A percentile compares a stretch with the other conserved stretches of the same genome.
Evolutionary conservation across 2,113 vertebrate species (phyloP).

Genomic region (Columbina picui): DNA sequence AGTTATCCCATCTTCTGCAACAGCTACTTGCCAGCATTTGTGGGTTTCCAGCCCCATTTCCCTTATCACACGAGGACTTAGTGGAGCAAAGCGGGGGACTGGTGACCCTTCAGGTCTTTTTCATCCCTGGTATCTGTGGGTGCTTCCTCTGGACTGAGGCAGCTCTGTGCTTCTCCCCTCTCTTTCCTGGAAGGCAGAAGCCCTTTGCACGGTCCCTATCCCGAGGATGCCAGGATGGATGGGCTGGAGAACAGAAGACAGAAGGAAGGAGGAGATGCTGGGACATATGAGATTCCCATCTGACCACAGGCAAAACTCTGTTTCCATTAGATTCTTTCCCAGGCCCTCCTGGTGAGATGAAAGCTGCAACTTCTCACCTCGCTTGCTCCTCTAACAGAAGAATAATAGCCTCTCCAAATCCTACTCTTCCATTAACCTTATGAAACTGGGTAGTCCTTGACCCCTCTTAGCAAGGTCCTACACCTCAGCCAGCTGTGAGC

Average conservation of each 20-base stretch:
- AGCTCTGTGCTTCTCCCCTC: neutral
- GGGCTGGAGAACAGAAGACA: neutral
- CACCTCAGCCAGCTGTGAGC: neutral
- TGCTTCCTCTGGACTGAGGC: neutral
- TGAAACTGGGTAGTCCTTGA: neutral
- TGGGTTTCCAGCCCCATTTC: neutral
- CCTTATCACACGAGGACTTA: neutral
- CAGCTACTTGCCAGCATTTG: neutral
- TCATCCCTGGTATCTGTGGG: neutral
- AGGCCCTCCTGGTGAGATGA: neutral
- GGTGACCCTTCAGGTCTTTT: neutral
- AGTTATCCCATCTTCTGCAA: neutral
- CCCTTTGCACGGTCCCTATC: neutral
- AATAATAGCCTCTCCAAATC: neutral
- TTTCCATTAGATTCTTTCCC: neutral
- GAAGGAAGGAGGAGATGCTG: neutral
- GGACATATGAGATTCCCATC: neutral
- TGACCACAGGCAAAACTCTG: neutral
- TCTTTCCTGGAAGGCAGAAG: neutral
- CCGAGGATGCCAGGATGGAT: neutral
- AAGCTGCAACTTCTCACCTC: neutral
- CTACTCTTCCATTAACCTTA: neutral
- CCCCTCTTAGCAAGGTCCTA: neutral
- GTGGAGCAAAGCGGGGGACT: fast-evolving
- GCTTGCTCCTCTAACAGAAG: neutral